A percentile compares a stretch with the other conserved stretches of the same genome.
Evolutionary conservation across 2,888 invertebrate species (phyloP).

Genomic region (Lycophotia porphyrea): DNA sequence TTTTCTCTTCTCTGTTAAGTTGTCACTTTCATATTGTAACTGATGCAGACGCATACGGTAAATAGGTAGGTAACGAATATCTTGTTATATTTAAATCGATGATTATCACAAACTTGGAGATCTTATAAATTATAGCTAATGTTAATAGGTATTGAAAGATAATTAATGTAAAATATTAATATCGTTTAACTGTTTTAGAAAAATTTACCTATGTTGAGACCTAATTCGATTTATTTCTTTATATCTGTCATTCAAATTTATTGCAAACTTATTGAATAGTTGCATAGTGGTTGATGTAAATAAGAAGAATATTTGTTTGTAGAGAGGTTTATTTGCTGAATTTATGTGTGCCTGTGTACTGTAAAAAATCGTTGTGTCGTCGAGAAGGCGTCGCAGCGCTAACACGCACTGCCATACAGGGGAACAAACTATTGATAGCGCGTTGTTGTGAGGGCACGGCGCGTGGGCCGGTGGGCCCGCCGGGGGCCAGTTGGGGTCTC

Average conservation of each 20-base stretch:
- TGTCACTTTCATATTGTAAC: slow-evolving; percentile 82
- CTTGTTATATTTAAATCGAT: slow-evolving; percentile 88
- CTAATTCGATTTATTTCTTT: slow-evolving; percentile 85
- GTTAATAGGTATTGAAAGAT: slow-evolving; percentile 89
- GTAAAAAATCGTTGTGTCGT: slow-evolving; percentile 76
- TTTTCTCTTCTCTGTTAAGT: slow-evolving; percentile 84
- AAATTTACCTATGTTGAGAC: slow-evolving; percentile 89
- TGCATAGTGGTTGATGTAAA: slow-evolving; percentile 86
- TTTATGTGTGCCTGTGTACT: slow-evolving; percentile 87
- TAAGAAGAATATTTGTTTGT: slow-evolving; percentile 82
- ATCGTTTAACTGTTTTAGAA: slow-evolving; percentile 90
- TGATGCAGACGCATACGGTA: slow-evolving; percentile 79
- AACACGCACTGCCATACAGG: slow-evolving; percentile 62
- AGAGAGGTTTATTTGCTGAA: slow-evolving; percentile 81
- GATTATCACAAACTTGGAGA: slow-evolving; percentile 88
- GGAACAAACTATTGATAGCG: slow-evolving; percentile 54
- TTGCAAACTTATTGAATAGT: slow-evolving; percentile 85
- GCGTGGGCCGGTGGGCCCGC: slow-evolving; percentile 15
- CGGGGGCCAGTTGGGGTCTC: background rate
- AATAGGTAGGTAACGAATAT: slow-evolving; percentile 89
- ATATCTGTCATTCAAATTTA: slow-evolving; percentile 82
- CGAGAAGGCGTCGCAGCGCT: slow-evolving; percentile 61
- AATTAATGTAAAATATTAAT: slow-evolving; percentile 86
- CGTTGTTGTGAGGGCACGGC: slow-evolving; percentile 33
- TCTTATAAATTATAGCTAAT: slow-evolving; percentile 90